phyloP scores from a whole-genome alignment of 1,140 invertebrate species.

The Zaprionus camerounensis region DNA sequence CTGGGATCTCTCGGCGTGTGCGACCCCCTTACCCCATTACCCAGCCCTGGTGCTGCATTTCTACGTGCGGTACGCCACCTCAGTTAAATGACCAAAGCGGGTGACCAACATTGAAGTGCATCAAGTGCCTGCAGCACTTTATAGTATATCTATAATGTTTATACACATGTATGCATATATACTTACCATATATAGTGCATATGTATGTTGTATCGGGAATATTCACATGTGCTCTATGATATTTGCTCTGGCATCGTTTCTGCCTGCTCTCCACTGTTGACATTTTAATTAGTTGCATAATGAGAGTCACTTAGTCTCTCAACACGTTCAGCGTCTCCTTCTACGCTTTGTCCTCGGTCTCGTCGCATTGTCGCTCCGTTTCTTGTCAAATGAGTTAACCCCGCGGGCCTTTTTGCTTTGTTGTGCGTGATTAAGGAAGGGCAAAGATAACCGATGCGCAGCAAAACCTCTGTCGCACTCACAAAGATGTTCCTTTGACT shows the following conservation, averaged over 20 bases:
- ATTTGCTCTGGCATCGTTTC: conserved; percentile 32
- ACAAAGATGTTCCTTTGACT: conserved; percentile 12
- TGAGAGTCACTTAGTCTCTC: conserved; percentile 56
- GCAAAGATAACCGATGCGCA: neutral
- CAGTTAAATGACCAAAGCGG: conserved; percentile 1
- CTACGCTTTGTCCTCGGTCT: conserved; percentile 1
- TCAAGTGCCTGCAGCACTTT: conserved; percentile 30
- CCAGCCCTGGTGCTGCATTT: neutral
- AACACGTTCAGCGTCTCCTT: conserved; percentile 39
- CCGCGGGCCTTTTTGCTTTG: conserved; percentile 1
- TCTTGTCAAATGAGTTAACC: conserved; percentile 13
- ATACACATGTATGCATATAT: neutral
- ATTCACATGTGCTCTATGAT: neutral
- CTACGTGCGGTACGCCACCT: neutral
- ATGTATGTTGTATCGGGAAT: neutral
- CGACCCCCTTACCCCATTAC: neutral
- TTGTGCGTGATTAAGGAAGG: neutral
- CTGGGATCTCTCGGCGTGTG: conserved; percentile 1
- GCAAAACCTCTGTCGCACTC: neutral
- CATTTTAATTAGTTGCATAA: conserved; percentile 75
- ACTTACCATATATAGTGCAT: conserved; percentile 9
- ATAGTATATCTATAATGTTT: neutral
- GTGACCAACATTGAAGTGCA: conserved; percentile 44
- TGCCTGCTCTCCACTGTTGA: conserved; percentile 53
- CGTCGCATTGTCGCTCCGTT: conserved; percentile 19